These are phyloP conservation scores for Perccottus glenii DNA, from an alignment of 2,113 vertebrate genomes.

Conservation along the genomic window DNA sequence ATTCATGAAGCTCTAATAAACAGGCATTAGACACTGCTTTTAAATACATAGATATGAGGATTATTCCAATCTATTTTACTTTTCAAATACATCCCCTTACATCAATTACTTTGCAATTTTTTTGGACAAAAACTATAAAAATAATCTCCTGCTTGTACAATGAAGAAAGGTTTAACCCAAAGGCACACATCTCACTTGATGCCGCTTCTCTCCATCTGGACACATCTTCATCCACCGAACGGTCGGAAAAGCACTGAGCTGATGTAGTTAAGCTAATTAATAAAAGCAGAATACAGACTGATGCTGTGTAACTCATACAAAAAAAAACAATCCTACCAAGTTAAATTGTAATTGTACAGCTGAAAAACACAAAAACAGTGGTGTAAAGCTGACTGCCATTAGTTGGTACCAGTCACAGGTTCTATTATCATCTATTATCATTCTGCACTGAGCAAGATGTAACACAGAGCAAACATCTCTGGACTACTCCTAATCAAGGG, in stretches of 20 bases:
- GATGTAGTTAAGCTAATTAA: slow-evolving; percentile 14
- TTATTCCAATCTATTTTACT: slow-evolving; percentile 20
- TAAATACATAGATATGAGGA: slow-evolving; percentile 10
- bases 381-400: too few relatives aligned
- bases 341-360: too few relatives aligned
- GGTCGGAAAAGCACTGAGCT: slow-evolving; percentile 3
- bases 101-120: background rate
- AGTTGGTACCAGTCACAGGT: too few relatives aligned
- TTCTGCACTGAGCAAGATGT: too few relatives aligned
- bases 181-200: slow-evolving; percentile 61
- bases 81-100: slow-evolving; percentile 19
- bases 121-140: slow-evolving; percentile 35
- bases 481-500: too few relatives aligned
- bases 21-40: slow-evolving; percentile 6
- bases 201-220: slow-evolving; percentile 38
- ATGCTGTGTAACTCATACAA: too few relatives aligned
- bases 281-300: slow-evolving; percentile 9
- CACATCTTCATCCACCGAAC: slow-evolving; percentile 15
- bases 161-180: slow-evolving; percentile 24
- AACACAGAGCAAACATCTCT: too few relatives aligned
- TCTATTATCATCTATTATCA: too few relatives aligned
- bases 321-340: too few relatives aligned
- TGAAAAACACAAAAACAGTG: too few relatives aligned
- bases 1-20: slow-evolving; percentile 41
- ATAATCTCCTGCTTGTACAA: slow-evolving; percentile 11